Percentiles rank a stretch among this genome's conserved stretches.
phyloP scores from a whole-genome alignment of 2,888 invertebrate genomes.

The Chrysodeixis includens region DNA sequence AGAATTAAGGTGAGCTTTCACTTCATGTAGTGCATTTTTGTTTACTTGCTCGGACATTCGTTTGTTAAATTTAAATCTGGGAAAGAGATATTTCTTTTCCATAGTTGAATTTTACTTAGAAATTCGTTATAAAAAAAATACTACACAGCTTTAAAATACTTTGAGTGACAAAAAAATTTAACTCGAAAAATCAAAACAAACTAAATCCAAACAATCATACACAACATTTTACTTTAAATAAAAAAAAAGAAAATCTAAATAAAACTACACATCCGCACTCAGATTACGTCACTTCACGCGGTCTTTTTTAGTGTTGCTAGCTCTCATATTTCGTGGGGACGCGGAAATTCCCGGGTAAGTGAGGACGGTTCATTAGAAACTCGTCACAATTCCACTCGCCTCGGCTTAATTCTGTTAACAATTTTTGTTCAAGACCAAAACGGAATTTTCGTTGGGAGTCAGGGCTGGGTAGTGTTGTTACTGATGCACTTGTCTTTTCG shows the following conservation, averaged over 20 bases:
- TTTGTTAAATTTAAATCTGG: too few species aligned
- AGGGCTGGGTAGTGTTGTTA: conserved; percentile 26
- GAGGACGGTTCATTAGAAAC: conserved; percentile 75
- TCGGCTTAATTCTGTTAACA: conserved; percentile 82
- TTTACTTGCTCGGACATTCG: too few species aligned
- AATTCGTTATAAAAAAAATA: too few species aligned
- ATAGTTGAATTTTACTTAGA: too few species aligned
- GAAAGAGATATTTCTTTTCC: too few species aligned
- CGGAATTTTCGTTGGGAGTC: conserved; percentile 58
- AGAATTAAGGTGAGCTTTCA: neutral
- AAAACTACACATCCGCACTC: conserved; percentile 38
- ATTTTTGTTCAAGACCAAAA: conserved; percentile 77
- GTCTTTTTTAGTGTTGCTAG: conserved; percentile 60
- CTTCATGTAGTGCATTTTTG: too few species aligned
- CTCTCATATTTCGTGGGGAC: conserved; percentile 63
- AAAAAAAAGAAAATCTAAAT: conserved; percentile 7
- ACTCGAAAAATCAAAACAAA: too few species aligned
- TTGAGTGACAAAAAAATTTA: too few species aligned
- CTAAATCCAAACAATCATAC: neutral
- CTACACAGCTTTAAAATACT: too few species aligned
- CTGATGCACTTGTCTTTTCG: conserved; percentile 5
- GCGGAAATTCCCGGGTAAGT: conserved; percentile 54
- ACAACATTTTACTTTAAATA: neutral
- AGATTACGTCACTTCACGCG: conserved; percentile 50
- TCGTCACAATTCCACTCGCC: conserved; percentile 72